These are phyloP conservation scores for Zaprionus davidi DNA, from an alignment of 1,140 invertebrate species.

Conservation along the genomic window DNA sequence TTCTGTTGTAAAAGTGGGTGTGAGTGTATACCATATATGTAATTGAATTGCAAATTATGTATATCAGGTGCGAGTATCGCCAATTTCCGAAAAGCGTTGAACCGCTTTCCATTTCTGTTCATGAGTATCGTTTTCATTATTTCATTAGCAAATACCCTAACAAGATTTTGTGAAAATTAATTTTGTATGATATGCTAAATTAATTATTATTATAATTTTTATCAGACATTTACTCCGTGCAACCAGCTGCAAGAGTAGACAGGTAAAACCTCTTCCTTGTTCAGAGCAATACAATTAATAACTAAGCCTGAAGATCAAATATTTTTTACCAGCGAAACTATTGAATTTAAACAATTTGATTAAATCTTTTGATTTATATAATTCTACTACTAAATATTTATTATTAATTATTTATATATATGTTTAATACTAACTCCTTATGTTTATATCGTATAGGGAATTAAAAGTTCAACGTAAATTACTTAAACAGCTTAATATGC, in stretches of 20 bases:
- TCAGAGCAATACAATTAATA: too few species aligned
- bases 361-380: background rate
- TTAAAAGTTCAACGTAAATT: slow-evolving; percentile 4
- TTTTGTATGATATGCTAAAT: background rate
- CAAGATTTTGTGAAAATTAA: background rate
- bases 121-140: background rate
- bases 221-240: too few species aligned
- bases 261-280: too few species aligned
- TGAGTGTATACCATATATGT: slow-evolving; percentile 18
- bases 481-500: slow-evolving; percentile 27
- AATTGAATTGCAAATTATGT: slow-evolving; percentile 51
- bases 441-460: background rate
- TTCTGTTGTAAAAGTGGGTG: slow-evolving; percentile 30
- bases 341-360: background rate
- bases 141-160: slow-evolving; percentile 7
- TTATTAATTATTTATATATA: too few species aligned
- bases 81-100: slow-evolving; percentile 48
- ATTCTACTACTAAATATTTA: too few species aligned
- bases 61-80: slow-evolving; percentile 13
- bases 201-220: too few species aligned
- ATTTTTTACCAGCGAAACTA: too few species aligned
- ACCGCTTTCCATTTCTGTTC: slow-evolving; percentile 43
- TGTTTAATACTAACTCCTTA: background rate
- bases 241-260: background rate
- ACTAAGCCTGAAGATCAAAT: too few species aligned